These are phyloP conservation scores for Coccyzus lansbergi DNA, from an alignment of 2,797 vertebrate species.

Conservation along the genomic window DNA sequence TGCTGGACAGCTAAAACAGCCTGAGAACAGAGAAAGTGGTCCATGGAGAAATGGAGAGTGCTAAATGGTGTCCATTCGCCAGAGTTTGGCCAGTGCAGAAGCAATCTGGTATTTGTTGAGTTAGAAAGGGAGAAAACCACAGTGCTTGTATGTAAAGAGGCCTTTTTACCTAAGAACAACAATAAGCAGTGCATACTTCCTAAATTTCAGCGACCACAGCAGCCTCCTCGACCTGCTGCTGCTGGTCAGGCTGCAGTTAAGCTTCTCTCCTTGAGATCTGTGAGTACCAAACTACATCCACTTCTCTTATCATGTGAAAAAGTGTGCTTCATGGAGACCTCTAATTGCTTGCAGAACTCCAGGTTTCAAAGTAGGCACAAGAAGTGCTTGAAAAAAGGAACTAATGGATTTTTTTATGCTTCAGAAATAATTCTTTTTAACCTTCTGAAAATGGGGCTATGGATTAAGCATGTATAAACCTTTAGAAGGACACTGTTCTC, in stretches of 20 bases:
- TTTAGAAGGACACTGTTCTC: not conserved
- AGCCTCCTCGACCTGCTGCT: not conserved
- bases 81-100: constrained; percentile 19
- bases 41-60: not conserved
- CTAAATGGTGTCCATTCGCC: constrained; percentile 6
- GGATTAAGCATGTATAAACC: not conserved
- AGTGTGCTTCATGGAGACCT: not conserved
- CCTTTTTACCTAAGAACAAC: constrained; percentile 17
- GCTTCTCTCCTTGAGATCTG: not conserved
- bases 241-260: not conserved
- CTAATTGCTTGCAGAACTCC: constrained; percentile 10
- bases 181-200: not conserved
- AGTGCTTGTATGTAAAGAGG: not conserved
- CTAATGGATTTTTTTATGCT: not conserved
- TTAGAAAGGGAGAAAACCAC: not conserved
- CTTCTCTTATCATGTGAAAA: not conserved
- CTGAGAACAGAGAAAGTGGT: constrained; percentile 46
- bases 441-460: not conserved
- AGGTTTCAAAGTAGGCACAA: constrained; percentile 7
- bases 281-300: constrained; percentile 7
- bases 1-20: constrained; percentile 51
- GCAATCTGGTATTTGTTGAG: not conserved
- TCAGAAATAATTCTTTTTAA: not conserved
- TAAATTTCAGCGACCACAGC: not conserved
- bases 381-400: not conserved